These are phyloP conservation scores for Choloepus hoffmanni DNA, from an alignment of 2,113 vertebrate species.

Conservation along the genomic window DNA sequence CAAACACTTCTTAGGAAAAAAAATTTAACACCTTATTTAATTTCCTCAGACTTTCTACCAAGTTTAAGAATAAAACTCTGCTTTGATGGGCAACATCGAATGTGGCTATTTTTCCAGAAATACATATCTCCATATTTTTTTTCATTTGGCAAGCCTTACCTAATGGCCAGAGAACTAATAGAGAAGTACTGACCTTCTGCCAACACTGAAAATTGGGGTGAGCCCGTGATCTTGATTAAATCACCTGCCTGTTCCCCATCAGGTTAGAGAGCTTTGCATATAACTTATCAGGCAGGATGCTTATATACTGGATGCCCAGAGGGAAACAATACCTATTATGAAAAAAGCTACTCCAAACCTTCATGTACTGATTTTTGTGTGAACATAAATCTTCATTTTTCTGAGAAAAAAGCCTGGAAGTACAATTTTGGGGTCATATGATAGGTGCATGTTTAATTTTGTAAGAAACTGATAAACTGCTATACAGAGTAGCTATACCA, in stretches of 20 bases:
- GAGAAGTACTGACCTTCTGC: not conserved
- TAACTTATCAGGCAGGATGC: not conserved
- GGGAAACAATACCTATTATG: not conserved
- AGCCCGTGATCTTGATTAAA: not conserved
- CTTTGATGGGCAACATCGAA: not conserved
- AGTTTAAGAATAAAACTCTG: not conserved
- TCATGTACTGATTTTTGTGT: too few species aligned
- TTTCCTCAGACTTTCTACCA: not conserved
- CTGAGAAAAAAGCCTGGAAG: too few species aligned
- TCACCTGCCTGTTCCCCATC: not conserved
- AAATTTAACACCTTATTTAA: not conserved
- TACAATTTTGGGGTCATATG: too few species aligned
- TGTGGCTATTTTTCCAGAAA: not conserved
- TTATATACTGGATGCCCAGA: not conserved
- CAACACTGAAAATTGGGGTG: not conserved
- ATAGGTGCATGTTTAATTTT: too few species aligned
- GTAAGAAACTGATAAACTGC: too few species aligned
- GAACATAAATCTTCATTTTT: too few species aligned
- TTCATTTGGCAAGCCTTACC: not conserved
- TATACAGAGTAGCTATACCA: too few species aligned
- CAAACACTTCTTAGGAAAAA: not conserved
- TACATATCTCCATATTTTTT: not conserved
- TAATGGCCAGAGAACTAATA: not conserved
- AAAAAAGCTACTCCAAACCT: too few species aligned
- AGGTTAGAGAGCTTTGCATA: not conserved